Evolutionary conservation across 1,140 invertebrate genomes (phyloP), one percentile per base, ranked within the genome.

Genomic region (Leptinotarsa lineolata): DNA sequence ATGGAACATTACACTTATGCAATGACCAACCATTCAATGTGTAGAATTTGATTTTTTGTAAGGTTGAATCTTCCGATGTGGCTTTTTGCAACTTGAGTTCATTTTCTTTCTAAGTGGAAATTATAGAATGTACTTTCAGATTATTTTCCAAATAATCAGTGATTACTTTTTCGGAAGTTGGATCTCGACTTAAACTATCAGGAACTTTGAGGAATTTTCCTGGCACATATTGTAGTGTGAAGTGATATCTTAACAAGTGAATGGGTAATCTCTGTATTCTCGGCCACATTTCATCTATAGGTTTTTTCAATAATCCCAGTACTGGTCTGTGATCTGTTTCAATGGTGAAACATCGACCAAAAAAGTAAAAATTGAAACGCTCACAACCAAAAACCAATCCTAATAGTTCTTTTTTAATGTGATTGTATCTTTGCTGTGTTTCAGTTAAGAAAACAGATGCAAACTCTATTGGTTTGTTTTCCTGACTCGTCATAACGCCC

Each of bases 141-240:
- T 60, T 60, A 11, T 6, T 60, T 60, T 60, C 59, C 21, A 60
- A 60, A 60, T 11, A 60, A 60, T 60, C 58, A 46, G 66, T 74
- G 22, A 63, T 64, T 30, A 74, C n/a, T 16, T 5, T 64, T 15
- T 69, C 30, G 2, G 20, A 61, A 18, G 22, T 4, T 18, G 72
- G 72, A 46, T 73, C 67, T 61, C 67, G 24, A n/a, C 65, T 63
- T 63, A 73, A 63, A 4, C 66, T 69, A 61, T 73, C 72, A 12
- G 67, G 21, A 16, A 73, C 59, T 68, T 73, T 44, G 11, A 69
- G 15, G 20, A 63, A n/a, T 45, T 69, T 73, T 3, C 67, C 66
- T 16, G 67, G 72, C 6, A 73, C 72, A 64, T 68, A 73, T 24
- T 15, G 13, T 11, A 73, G 58, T 15, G 21, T 39, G 46, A 73